Evolutionary conservation across 64 coral and sea anemone genomes (phyloP), one percentile per base, ranked within the genome.

Genomic region (Porites australiensis): DNA sequence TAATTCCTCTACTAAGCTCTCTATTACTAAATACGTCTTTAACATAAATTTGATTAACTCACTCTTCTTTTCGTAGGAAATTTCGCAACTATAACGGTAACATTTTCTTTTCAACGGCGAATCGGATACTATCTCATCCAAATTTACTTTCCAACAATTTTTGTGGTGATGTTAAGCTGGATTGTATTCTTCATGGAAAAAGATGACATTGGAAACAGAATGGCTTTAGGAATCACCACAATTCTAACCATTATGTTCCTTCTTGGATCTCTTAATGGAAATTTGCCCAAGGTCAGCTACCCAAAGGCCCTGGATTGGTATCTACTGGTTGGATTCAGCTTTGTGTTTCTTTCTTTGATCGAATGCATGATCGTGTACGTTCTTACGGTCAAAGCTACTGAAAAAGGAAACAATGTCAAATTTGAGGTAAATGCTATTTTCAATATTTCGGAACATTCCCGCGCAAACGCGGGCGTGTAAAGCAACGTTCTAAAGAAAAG

Each of bases 271-370:
- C 58, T 83, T 7, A 83, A 83, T 49, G 70, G 27, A 13, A 49
- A 10, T 43, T 15, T 75, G 16, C 87, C 87, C 6, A 44, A 54
- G 77, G 87, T 88, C 44, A 76, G 70, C 44, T 77, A 88, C 53
- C 54, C 74, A 50, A 88, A 88, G 16, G 71, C 87, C 11, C 11
- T 88, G 54, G 63, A 88, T 47, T 88, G 74, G 70, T 88, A 88
- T 62, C 37, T 88, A 13, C 4, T 77, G 9, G 87, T 60, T 2
- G 79, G 44, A 11, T 79, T 90, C 46, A 77, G 15, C 18, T 98
- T 98, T 23, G 89, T 98, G 64, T 98, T 98, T 22, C 61, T 98
- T 64, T 93, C 89, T 13, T 18, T 98, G 16, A 84, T 98, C 1
- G 96, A 96, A 58, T 91, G 95, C 53, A 87, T 90, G 21, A n/a